Evolutionary conservation across 2,797 vertebrate species (phyloP), one percentile per base, ranked within the genome.

Genomic region (Microchirus variegatus): DNA sequence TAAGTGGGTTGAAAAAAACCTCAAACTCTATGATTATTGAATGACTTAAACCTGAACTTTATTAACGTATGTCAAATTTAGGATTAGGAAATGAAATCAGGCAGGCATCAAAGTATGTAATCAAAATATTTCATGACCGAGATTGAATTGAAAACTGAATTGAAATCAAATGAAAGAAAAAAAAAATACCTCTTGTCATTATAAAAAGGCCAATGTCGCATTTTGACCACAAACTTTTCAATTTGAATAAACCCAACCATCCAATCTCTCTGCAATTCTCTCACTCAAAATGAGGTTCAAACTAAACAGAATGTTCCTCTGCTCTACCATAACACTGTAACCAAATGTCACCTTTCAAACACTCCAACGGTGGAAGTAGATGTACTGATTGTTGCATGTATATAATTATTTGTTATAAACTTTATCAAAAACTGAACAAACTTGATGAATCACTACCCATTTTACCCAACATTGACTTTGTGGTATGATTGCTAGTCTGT

Each of bases 161-260:
- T 64, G n/a, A 75, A 79, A 54, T n/a, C 0, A 7, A 53, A 50
- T 37, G 42, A 61, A 62, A 26, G 52, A 59, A 36, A 48, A 67
- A 69, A 84, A 72, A 37, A 44, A 22, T n/a, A n/a, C n/a, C n/a
- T n/a, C n/a, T n/a, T n/a, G n/a, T n/a, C 56, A 59, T 13, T 18
- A 76, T 31, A 31, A 31, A 82, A 65, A 31, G 53, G 42, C 59
- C 49, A 74, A 55, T 63, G 43, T 57, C 67, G 19, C 45, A 54
- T 53, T 68, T 47, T 74, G 64, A 85, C 69, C 66, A 57, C 56
- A 68, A 62, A 57, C 54, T 55, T 58, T 73, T 63, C 42, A 64
- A 60, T 45, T 37, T 71, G 59, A 80, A 72, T 67, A 63, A 62
- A 35, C 38, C 67, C 57, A 46, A 19, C 54, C 45, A 52, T 51